Base-by-base conservation (phyloP, 2,797 vertebrate genomes). In the Rhinella marina region DNA sequence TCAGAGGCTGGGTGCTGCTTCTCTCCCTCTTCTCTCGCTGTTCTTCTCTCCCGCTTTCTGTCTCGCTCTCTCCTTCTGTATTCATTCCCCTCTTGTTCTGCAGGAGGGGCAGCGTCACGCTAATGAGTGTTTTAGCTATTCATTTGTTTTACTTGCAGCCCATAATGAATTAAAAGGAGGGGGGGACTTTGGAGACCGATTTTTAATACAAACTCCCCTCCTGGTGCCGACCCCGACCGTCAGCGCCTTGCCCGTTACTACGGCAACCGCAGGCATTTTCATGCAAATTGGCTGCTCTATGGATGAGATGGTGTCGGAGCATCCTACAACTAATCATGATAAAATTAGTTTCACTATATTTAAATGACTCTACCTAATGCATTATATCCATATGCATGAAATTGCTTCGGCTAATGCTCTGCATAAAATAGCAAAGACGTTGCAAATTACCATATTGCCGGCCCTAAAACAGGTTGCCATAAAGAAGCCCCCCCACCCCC, bases 351-450 rank as follows among this genome's bases (percentile, higher is more conserved):
- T 98, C 96, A 96, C 96, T 96, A 96, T 97, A 97, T 97, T 98
- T 97, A 98, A 96, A 95, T 96, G 95, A 96, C 96, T 96, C 95
- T 95, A 97, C 96, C 96, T 96, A 97, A 97, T 96, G 96, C 96
- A 96, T 97, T 97, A 96, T 98, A 97, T 97, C 97, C 97, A 97
- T 97, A 97, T 98, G 97, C 97, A 99, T 98, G 97, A 99, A 99
- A 99, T 98, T 99, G 97, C 97, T 96, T 97, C 95, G 85, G 95
- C 96, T 99, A 99, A 98, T 97, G 97, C 96, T 95, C 95, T 95
- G 96, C 98, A 98, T 97, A 98, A 99, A 98, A 96, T 94, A 96
- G 96, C 96, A 96, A 96, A 97, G 97, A 97, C 95, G 97, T 97
- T 96, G 97, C 98, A 97, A 97, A 97, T 98, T 97, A 97, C 97